phyloP scores from a whole-genome alignment of 2,113 vertebrate genomes.

The Passer montanus region DNA sequence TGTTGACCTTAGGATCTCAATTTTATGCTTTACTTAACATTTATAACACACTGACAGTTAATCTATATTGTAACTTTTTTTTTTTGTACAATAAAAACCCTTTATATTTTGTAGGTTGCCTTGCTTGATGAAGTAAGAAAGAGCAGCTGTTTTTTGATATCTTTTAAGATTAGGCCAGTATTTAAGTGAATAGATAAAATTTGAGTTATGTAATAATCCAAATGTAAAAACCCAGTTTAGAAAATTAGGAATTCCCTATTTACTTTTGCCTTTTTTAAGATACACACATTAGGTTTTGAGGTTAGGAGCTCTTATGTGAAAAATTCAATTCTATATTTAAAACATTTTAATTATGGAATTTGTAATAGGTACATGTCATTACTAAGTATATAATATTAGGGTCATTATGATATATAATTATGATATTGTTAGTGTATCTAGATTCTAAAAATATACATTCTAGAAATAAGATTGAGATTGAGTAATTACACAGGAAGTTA shows the following conservation, averaged over 20 bases:
- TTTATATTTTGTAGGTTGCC: not conserved
- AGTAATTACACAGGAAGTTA: not conserved
- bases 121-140: not conserved
- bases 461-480: not conserved
- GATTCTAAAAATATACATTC: slow-evolving; percentile 5
- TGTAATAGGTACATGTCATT: not conserved
- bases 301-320: not conserved
- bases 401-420: not conserved
- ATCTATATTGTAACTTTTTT: not conserved
- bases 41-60: not conserved
- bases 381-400: not conserved
- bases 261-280: not conserved
- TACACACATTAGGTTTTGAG: not conserved
- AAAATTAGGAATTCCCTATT: not conserved
- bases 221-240: not conserved
- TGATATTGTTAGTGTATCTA: not conserved
- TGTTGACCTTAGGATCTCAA: not conserved
- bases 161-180: not conserved
- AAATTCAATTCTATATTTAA: not conserved
- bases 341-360: not conserved
- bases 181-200: not conserved
- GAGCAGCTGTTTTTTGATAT: not conserved
- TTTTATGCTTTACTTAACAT: slow-evolving; percentile 31
- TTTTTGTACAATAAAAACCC: not conserved
- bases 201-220: not conserved